A percentile compares a stretch with the other conserved stretches of the same genome.
Conservation (phyloP, 1,140 invertebrate species). For the Eurosta solidaginis region DNA sequence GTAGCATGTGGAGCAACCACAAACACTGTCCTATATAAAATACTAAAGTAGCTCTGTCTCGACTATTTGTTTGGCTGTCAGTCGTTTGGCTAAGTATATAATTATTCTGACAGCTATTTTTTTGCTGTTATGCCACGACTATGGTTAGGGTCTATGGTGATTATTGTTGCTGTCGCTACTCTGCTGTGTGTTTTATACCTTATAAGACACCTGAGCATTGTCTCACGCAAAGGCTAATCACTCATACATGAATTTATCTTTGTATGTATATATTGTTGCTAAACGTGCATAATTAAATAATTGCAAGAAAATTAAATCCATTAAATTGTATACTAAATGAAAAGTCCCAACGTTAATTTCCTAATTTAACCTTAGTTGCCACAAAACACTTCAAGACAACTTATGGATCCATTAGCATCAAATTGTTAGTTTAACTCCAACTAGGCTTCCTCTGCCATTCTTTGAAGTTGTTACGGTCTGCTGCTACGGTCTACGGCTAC, state of each 20-base stretch:
- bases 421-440: no score
- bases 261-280: not conserved
- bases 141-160: not conserved
- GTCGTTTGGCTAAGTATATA: not conserved
- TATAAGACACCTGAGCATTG: not conserved
- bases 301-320: not conserved
- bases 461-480: no score
- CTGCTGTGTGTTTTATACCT: not conserved
- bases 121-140: not conserved
- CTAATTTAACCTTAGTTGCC: no score
- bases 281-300: not conserved
- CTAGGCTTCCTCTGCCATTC: no score
- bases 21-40: no score
- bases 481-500: no score
- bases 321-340: no score
- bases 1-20: not conserved
- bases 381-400: no score
- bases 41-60: not conserved
- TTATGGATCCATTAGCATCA: no score
- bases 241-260: no score
- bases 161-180: not conserved
- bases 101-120: constrained; percentile 8
- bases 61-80: not conserved
- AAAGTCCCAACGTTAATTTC: no score
- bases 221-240: not conserved